These are phyloP conservation scores for Plecotus auritus DNA, from an alignment of 2,113 vertebrate genomes.

Conservation along the genomic window DNA sequence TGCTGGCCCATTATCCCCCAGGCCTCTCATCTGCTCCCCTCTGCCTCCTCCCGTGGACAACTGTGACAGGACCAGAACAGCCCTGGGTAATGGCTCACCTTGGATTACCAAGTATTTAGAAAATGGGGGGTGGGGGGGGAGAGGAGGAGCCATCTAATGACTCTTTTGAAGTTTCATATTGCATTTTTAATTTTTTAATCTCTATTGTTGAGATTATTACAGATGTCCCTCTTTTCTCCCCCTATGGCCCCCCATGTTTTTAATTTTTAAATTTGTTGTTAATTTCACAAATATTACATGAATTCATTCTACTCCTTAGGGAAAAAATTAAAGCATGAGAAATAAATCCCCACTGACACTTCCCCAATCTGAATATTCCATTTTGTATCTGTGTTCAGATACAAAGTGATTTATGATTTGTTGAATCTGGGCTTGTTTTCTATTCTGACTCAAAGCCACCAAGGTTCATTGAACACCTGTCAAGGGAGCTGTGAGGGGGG, in stretches of 20 bases:
- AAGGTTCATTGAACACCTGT: not conserved
- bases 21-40: too few species aligned
- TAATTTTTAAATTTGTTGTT: constrained; percentile 4
- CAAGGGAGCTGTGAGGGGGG: not conserved
- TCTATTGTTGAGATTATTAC: not conserved
- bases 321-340: not conserved
- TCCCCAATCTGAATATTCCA: not conserved
- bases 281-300: not conserved
- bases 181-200: not conserved
- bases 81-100: not conserved
- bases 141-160: not conserved
- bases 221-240: not conserved
- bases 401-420: not conserved
- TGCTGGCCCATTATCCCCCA: rapidly evolving
- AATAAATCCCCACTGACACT: not conserved
- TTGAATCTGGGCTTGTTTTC: constrained; percentile 8
- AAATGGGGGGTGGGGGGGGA: not conserved
- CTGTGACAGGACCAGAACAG: not conserved
- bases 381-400: not conserved
- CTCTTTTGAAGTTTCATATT: not conserved
- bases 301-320: constrained; percentile 3
- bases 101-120: not conserved
- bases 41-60: not conserved
- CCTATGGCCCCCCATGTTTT: not conserved
- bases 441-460: not conserved